phyloP scores from a whole-genome alignment of 2,113 vertebrate genomes.

The Pseudorectes ferrugineus region DNA sequence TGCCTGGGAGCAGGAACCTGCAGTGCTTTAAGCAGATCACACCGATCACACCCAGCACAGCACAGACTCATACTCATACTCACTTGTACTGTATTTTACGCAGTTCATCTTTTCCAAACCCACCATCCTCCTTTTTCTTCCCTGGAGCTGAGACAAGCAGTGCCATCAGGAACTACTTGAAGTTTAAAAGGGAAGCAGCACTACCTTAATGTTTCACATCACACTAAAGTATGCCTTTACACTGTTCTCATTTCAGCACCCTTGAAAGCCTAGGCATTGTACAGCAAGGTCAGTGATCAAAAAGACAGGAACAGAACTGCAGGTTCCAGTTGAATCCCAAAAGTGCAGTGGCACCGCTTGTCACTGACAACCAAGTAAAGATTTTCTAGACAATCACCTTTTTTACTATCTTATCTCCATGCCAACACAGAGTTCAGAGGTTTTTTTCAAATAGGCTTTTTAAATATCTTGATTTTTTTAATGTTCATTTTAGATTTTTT shows the following conservation, averaged over 20 bases:
- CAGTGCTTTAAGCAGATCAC: background rate
- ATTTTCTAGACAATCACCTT: background rate
- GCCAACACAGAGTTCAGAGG: rapidly evolving
- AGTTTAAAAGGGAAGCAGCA: background rate
- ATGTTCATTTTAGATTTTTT: background rate
- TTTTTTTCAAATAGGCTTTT: background rate
- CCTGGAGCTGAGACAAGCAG: background rate
- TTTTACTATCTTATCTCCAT: background rate
- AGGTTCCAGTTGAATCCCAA: background rate
- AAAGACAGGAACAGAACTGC: background rate
- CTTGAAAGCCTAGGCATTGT: background rate
- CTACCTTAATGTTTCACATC: background rate
- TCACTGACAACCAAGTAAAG: background rate
- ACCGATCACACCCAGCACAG: background rate
- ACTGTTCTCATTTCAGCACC: background rate
- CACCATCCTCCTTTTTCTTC: background rate
- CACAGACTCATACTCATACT: background rate
- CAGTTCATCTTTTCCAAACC: background rate
- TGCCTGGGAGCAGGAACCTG: background rate
- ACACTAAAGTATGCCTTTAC: background rate
- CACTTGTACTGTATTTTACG: background rate
- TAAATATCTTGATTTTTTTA: background rate
- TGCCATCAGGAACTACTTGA: background rate
- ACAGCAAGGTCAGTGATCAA: background rate
- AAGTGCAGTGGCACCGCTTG: background rate